Evolutionary conservation across 92 coral and sea anemone species (phyloP), one percentile per base, ranked within the genome.

Genomic region (Porites lobata): DNA sequence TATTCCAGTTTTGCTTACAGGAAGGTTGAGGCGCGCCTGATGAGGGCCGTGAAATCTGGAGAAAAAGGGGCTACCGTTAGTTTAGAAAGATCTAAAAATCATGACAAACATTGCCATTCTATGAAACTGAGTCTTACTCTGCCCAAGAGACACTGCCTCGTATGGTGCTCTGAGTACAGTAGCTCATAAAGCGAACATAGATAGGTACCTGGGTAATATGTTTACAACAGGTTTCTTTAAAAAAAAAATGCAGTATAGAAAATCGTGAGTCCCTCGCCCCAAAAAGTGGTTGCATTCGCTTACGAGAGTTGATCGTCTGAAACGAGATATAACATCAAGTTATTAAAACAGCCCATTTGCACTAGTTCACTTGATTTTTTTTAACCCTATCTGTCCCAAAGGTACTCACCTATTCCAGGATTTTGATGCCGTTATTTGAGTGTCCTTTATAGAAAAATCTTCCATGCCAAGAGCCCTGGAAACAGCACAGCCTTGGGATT

Each of bases 381-480:
- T 38, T 3, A 3, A 38, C 5, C 3, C 43, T 38, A 0, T 38
- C 43, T 57, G 63, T 57, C 15, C 17, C 11, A 14, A 20, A 50
- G 43, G 50, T 5, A 58, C 87, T 13, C 74, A 92, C 94, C 90
- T 80, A 62, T 92, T 92, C 26, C 61, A 66, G 43, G 75, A 81
- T 1, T 85, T 61, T 2, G 94, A 92, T 15, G 94, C 90, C 18
- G 92, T 82, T 68, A 92, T 78, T 9, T 81, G 84, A 20, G 78
- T 80, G 79, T 92, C 87, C 29, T 91, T 90, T 50, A 92, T 92
- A 8, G 57, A 32, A 29, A 82, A 88, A 75, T 85, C 78, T 61
- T 92, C 92, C 68, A 92, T 57, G 9, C 94, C 94, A 9, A 92
- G 73, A 65, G 94, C 81, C 75, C 66, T 72, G 53, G 94, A 82